phyloP scores from a whole-genome alignment of 2,113 vertebrate genomes.

The Sinocyclocheilus maitianheensis region DNA sequence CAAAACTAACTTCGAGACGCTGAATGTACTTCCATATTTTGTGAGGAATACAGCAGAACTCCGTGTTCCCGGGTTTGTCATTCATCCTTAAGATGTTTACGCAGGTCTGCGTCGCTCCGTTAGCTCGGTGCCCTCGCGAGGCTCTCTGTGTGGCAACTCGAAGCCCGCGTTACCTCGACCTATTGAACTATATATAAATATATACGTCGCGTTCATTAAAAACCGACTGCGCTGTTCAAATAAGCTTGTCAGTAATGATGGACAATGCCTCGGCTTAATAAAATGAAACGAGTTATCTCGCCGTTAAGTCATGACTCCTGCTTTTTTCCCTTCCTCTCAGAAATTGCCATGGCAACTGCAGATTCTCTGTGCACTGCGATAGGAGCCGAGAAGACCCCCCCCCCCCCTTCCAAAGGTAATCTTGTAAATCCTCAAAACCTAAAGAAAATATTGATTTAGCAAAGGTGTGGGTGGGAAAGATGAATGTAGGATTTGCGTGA shows the following conservation, averaged over 20 bases:
- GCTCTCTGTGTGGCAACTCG: neutral
- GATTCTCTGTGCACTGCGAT: conserved; percentile 62
- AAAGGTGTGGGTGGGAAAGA: conserved; percentile 55
- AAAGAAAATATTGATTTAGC: conserved; percentile 62
- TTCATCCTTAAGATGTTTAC: neutral
- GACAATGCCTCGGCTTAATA: conserved; percentile 13
- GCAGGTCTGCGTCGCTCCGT: neutral
- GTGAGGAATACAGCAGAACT: neutral
- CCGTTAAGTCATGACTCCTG: conserved; percentile 68
- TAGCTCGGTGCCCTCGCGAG: neutral
- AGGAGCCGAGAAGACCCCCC: conserved; percentile 62
- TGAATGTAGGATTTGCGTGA: conserved; percentile 53
- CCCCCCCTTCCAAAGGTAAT: conserved; percentile 65
- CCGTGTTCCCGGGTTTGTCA: neutral
- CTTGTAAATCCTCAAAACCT: conserved; percentile 71
- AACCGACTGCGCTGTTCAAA: neutral
- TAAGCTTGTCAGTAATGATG: conserved; percentile 25
- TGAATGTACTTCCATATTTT: neutral
- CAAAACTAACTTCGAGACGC: too few species aligned
- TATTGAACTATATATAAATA: neutral
- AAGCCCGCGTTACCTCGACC: neutral
- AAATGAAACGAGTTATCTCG: conserved; percentile 64
- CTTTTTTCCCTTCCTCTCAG: conserved; percentile 4
- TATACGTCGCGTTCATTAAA: neutral
- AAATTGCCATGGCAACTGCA: conserved; percentile 76